Evolutionary conservation across 2,888 invertebrate species (phyloP), one percentile per base, ranked within the genome.

Genomic region (Desoria tigrina): DNA sequence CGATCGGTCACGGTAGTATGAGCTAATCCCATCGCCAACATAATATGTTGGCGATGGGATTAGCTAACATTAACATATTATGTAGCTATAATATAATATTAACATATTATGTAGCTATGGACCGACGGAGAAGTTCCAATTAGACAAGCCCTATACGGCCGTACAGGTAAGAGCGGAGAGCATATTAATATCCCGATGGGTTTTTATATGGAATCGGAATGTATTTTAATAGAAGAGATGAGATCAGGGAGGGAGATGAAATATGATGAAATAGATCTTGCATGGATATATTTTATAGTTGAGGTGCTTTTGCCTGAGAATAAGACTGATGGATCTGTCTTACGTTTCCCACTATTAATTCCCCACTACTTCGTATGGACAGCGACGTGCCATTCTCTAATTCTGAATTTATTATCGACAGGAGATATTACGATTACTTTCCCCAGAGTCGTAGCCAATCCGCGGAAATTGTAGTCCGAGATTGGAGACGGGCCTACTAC

Each of bases 1-100:
- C 61, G 57, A 74, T 74, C 72, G 63, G 74, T 72, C 72, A 74
- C 61, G 74, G 65, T 70, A 58, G 39, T 39, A 39, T 39, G 39
- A 39, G 9, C 39, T n/a, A n/a, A n/a, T n/a, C n/a, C n/a, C n/a
- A n/a, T n/a, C n/a, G n/a, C n/a, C n/a, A n/a, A n/a, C n/a, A n/a
- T n/a, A n/a, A n/a, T n/a, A n/a, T n/a, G n/a, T n/a, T n/a, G n/a
- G n/a, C n/a, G n/a, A n/a, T n/a, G n/a, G n/a, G n/a, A n/a, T n/a
- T n/a, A n/a, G n/a, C n/a, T n/a, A 7, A 32, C 11, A 11, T 11
- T 32, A 32, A 32, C 32, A 32, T 32, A 32, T 32, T n/a, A n/a
- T n/a, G n/a, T n/a, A n/a, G n/a, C n/a, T n/a, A 32, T 11, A n/a
- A n/a, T n/a, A n/a, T n/a, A 7, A 32, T 32, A 11, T 11, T 32